Evolutionary conservation across 2,113 vertebrate genomes (phyloP).

Genomic region (Zapus hudsonius): DNA sequence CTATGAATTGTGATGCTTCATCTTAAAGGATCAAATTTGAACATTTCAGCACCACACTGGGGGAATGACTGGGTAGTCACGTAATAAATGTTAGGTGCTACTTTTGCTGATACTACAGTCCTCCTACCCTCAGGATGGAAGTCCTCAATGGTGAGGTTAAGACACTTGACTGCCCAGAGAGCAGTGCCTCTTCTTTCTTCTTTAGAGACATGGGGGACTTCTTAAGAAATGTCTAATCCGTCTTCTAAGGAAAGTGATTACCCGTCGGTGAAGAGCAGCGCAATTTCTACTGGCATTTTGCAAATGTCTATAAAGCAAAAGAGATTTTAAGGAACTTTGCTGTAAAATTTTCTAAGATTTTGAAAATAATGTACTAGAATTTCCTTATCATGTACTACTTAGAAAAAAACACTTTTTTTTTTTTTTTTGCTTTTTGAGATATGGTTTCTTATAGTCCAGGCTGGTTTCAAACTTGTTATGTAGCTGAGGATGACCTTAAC

Average conservation of each 20-base stretch:
- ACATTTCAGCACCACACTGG: not conserved
- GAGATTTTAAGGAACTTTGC: not conserved
- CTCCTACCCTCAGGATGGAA: too few species aligned
- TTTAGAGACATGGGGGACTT: not conserved
- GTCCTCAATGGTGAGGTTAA: not conserved
- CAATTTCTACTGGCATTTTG: not conserved
- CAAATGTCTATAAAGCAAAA: not conserved
- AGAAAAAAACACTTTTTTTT: not conserved
- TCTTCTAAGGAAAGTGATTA: not conserved
- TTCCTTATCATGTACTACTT: not conserved
- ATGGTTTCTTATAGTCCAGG: not conserved
- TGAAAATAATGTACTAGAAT: not conserved
- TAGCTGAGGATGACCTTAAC: not conserved
- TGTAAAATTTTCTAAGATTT: not conserved
- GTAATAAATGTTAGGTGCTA: not conserved
- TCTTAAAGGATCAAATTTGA: not conserved
- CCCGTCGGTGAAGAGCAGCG: not conserved
- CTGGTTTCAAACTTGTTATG: not conserved
- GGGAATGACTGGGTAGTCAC: too few species aligned
- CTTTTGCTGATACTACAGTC: not conserved
- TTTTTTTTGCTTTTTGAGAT: not conserved
- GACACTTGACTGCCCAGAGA: not conserved
- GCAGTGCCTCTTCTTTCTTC: not conserved
- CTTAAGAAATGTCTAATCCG: not conserved
- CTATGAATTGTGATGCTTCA: not conserved